A percentile compares a stretch with the other conserved stretches of the same genome.
phyloP scores from a whole-genome alignment of 2,888 invertebrate genomes.

The Tenodera sinensis region DNA sequence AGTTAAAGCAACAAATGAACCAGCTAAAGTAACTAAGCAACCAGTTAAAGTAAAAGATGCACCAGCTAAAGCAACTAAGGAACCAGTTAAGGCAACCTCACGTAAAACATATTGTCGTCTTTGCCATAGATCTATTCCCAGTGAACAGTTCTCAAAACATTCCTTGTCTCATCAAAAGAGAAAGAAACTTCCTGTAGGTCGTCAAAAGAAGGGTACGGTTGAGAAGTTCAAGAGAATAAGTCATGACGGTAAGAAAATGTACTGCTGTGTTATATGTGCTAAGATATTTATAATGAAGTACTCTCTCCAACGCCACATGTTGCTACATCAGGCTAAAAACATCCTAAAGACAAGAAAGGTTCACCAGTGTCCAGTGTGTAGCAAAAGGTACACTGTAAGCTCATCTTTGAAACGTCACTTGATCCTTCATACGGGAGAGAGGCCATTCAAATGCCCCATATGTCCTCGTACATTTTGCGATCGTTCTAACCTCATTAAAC shows the following conservation, averaged over 20 bases:
- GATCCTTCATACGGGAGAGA: not conserved
- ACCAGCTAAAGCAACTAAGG: too few species aligned
- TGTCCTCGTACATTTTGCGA: not conserved
- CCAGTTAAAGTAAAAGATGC: too few species aligned
- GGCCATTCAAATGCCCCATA: not conserved
- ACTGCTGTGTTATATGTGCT: not conserved
- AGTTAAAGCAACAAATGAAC: not conserved
- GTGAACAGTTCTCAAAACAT: not conserved
- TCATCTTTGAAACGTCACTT: not conserved
- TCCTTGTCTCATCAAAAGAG: not conserved
- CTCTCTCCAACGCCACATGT: not conserved
- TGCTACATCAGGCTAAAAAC: not conserved
- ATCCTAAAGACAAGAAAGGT: not conserved
- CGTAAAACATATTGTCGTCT: not conserved
- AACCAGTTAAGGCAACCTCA: not conserved
- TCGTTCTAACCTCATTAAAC: not conserved
- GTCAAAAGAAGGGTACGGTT: not conserved
- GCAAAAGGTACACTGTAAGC: not conserved
- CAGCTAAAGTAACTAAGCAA: too few species aligned
- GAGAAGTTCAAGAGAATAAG: not conserved
- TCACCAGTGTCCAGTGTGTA: not conserved
- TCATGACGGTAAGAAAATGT: not conserved
- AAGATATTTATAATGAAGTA: not conserved
- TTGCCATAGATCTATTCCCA: not conserved
- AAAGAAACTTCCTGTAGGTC: not conserved